Evolutionary conservation across 2,113 vertebrate genomes (phyloP), one percentile per base, ranked within the genome.

Genomic region (Vimba vimba): DNA sequence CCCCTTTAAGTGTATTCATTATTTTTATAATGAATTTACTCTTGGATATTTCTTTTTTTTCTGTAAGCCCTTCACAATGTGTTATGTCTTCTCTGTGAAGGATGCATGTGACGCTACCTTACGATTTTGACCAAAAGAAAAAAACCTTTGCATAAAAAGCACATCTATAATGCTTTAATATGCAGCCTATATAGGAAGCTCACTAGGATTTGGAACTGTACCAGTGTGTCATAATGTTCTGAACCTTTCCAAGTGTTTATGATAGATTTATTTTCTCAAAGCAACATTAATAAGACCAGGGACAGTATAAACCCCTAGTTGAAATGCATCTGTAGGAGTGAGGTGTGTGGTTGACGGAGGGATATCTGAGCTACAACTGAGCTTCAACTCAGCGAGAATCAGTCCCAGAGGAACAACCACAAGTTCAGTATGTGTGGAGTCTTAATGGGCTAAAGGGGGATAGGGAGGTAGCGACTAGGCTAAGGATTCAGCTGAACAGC

Each of bases 371-470:
- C 27, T 78, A 52, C 17, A 78, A 50, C 57, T 73, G 64, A 85
- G 36, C 84, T 78, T 59, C 55, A 36, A 79, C 39, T 66, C 74
- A 66, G 74, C 13, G 12, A 59, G 64, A 21, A 36, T 78, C 64
- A 47, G 47, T 80, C 50, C 62, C 62, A 57, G 75, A 79, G 77
- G 47, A 80, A 73, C n/a, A 30, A 45, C 15, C 77, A 80, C 11
- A 45, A 59, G 75, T 85, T 66, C 75, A 68, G 84, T 45, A 25
- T 59, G 71, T 80, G 84, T 71, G 45, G 13, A 50, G 59, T 77
- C 57, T 85, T 68, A 59, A 77, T 85, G 39, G 73, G 57, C 45
- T 57, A 33, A 59, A 78, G 30, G 50, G 76, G 74, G 74, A 52
- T 52, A 77, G 47, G 55, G 71, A 64, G 39, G 73, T 78, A 78